These are phyloP conservation scores for Hydraecia micacea DNA, from an alignment of 2,888 invertebrate genomes.

Conservation along the genomic window DNA sequence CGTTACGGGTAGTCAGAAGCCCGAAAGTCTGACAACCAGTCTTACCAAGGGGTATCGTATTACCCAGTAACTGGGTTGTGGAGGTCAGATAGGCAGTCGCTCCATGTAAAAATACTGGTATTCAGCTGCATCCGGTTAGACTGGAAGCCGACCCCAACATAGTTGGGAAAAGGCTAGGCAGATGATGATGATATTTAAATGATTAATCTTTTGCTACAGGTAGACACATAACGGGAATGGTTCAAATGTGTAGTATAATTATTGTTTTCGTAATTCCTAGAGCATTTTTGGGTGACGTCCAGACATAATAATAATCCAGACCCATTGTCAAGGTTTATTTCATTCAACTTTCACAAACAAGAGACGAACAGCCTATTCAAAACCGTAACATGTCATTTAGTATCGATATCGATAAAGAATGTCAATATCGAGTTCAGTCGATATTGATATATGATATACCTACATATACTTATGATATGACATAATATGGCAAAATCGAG, in stretches of 20 bases:
- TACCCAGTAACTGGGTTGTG: too few species aligned
- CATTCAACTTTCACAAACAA: not conserved
- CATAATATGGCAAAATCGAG: not conserved
- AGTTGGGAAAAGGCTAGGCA: too few species aligned
- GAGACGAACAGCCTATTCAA: not conserved
- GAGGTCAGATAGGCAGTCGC: too few species aligned
- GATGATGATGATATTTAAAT: too few species aligned
- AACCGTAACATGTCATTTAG: not conserved
- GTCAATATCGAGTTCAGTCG: not conserved
- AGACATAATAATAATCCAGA: not conserved
- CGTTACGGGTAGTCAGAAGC: too few species aligned
- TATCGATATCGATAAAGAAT: constrained; percentile 28
- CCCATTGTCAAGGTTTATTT: constrained; percentile 9
- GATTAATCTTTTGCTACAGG: not conserved
- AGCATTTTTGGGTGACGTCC: not conserved
- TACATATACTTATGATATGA: too few species aligned
- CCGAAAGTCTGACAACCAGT: too few species aligned
- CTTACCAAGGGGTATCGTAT: too few species aligned
- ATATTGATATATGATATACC: too few species aligned
- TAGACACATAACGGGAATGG: not conserved
- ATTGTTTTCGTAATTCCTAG: not conserved
- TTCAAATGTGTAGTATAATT: not conserved
- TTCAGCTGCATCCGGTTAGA: too few species aligned
- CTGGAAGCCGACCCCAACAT: too few species aligned
- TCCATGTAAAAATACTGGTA: too few species aligned